Conservation (phyloP, 2,888 invertebrate genomes). For the Galerucella nymphaeae region DNA sequence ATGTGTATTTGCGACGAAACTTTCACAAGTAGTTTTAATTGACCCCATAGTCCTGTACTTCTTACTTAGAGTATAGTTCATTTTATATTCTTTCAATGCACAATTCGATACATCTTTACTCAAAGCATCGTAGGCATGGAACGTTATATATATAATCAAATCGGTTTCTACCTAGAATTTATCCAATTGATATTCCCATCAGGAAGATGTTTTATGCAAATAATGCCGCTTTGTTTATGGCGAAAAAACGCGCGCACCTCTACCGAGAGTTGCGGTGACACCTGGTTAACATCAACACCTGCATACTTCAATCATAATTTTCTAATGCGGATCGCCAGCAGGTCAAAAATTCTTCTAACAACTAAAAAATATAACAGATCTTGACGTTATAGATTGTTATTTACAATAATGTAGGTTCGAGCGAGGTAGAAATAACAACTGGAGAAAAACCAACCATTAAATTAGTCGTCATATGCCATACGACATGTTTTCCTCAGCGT, state of each 20-base stretch:
- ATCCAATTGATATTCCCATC: constrained; percentile 33
- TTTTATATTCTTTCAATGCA: neutral
- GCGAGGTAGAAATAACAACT: neutral
- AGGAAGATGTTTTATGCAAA: constrained; percentile 37
- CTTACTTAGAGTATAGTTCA: neutral
- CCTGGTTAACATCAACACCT: constrained; percentile 34
- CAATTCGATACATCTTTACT: constrained; percentile 16
- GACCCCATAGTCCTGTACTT: neutral
- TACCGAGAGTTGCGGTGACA: constrained; percentile 21
- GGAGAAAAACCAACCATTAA: neutral
- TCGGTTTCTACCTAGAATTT: constrained; percentile 18
- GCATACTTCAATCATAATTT: constrained; percentile 30
- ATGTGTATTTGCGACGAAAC: no score
- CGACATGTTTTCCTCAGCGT: no score
- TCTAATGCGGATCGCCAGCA: constrained; percentile 15
- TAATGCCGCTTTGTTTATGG: constrained; percentile 36
- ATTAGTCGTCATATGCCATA: no score
- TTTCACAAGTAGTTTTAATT: no score
- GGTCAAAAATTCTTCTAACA: constrained; percentile 21
- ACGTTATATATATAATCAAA: constrained; percentile 22
- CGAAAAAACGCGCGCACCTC: constrained; percentile 26
- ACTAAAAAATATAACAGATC: constrained; percentile 3
- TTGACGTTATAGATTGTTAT: neutral
- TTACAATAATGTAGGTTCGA: neutral
- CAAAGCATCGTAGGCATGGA: constrained; percentile 3